These are phyloP conservation scores for Papilio machaon DNA, from an alignment of 1,140 invertebrate genomes.

Conservation along the genomic window DNA sequence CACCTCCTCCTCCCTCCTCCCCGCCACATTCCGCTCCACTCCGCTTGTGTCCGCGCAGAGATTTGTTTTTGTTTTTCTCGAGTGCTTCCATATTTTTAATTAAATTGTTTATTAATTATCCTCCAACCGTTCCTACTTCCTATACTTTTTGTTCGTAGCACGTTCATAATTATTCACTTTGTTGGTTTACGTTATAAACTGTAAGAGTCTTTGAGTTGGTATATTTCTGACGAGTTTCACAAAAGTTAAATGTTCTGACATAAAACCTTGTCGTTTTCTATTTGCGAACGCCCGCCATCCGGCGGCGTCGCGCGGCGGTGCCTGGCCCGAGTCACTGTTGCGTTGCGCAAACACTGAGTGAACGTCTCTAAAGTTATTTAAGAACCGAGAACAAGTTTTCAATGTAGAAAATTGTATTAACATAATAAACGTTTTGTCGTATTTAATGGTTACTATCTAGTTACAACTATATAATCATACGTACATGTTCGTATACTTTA, in stretches of 20 bases:
- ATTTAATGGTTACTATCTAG: no score
- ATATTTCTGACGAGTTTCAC: background rate
- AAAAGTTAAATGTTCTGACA: background rate
- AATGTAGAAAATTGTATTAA: background rate
- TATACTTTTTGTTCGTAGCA: background rate
- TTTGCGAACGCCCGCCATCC: background rate
- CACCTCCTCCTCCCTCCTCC: background rate
- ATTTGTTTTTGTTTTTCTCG: slow-evolving; percentile 23
- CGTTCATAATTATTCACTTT: slow-evolving; percentile 8
- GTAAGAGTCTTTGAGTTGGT: background rate
- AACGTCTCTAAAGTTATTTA: background rate
- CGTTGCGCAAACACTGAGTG: background rate
- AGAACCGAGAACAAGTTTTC: background rate
- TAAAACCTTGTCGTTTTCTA: background rate
- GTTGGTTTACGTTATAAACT: background rate
- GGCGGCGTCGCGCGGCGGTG: no score
- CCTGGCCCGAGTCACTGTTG: background rate
- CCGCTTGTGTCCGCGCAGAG: slow-evolving; percentile 6
- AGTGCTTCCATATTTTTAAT: slow-evolving; percentile 26
- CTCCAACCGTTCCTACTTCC: background rate
- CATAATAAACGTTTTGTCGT: no score
- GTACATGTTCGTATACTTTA: no score
- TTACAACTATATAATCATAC: background rate
- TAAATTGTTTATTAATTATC: slow-evolving; percentile 28
- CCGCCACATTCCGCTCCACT: background rate